phyloP scores from a whole-genome alignment of 2,113 vertebrate species.

The Gnathonemus longibarbis region DNA sequence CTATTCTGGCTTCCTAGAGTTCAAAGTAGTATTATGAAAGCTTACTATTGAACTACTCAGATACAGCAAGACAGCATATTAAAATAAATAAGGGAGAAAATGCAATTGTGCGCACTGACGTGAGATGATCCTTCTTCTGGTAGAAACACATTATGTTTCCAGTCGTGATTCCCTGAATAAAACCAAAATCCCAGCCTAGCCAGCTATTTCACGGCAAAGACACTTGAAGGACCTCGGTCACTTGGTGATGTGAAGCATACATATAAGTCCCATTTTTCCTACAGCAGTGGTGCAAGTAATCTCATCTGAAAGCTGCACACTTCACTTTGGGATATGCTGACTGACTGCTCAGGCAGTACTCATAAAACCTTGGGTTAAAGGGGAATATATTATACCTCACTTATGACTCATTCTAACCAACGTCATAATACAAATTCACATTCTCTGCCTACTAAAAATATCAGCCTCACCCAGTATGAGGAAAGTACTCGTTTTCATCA shows the following conservation, averaged over 20 bases:
- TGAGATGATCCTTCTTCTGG: conserved; percentile 15
- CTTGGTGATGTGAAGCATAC: background rate
- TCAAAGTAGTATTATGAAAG: background rate
- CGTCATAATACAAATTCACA: background rate
- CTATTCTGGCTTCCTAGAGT: background rate
- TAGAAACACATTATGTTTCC: conserved; percentile 25
- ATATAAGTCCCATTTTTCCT: background rate
- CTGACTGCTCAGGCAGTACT: background rate
- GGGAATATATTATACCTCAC: background rate
- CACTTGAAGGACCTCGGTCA: conserved; percentile 19
- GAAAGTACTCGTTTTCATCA: background rate
- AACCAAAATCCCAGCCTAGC: conserved; percentile 8
- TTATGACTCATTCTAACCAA: background rate
- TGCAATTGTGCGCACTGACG: conserved; percentile 22
- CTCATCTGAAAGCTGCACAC: background rate
- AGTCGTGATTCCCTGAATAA: conserved; percentile 14
- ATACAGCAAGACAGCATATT: conserved; percentile 21
- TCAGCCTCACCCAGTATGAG: background rate
- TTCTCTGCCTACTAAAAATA: background rate
- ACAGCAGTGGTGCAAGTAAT: background rate
- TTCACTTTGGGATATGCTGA: background rate
- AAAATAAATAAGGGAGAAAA: conserved; percentile 26
- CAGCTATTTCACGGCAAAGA: conserved; percentile 22
- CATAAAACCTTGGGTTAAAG: background rate
- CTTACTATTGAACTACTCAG: conserved; percentile 27